phyloP scores from a whole-genome alignment of 1,140 invertebrate species.

The Drosophila repleta region DNA sequence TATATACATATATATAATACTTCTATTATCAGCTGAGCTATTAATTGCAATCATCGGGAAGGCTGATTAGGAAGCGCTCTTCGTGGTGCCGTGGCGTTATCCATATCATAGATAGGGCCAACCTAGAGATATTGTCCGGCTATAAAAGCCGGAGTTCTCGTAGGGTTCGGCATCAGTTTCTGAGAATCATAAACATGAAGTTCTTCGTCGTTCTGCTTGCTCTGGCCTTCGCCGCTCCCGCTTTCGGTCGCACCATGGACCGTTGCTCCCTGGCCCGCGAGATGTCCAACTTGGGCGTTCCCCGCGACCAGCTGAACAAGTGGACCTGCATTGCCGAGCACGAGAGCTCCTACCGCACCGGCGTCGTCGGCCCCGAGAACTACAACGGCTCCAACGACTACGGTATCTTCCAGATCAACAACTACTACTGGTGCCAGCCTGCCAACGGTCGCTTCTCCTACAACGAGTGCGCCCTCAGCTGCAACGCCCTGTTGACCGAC shows the following conservation, averaged over 20 bases:
- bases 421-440: slow-evolving; percentile 1
- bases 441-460: neutral
- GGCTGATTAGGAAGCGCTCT: neutral
- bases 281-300: neutral
- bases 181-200: slow-evolving; percentile 38
- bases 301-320: neutral
- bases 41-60: neutral
- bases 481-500: slow-evolving; percentile 3
- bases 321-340: slow-evolving; percentile 1
- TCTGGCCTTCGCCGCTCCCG: slow-evolving; percentile 1
- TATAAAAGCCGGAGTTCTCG: slow-evolving; percentile 4
- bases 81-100: neutral
- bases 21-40: neutral
- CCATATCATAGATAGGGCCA: neutral
- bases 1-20: too few relatives aligned
- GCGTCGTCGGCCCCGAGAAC: neutral
- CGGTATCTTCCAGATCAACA: neutral
- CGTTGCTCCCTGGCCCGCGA: slow-evolving; percentile 3
- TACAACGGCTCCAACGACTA: neutral
- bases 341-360: slow-evolving; percentile 1
- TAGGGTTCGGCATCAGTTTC: slow-evolving; percentile 15
- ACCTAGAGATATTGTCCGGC: slow-evolving; percentile 1
- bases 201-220: slow-evolving; percentile 28
- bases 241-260: slow-evolving; percentile 29
- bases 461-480: neutral